These are phyloP conservation scores for Zaprionus ornatus DNA, from an alignment of 1,140 invertebrate genomes.

Conservation along the genomic window DNA sequence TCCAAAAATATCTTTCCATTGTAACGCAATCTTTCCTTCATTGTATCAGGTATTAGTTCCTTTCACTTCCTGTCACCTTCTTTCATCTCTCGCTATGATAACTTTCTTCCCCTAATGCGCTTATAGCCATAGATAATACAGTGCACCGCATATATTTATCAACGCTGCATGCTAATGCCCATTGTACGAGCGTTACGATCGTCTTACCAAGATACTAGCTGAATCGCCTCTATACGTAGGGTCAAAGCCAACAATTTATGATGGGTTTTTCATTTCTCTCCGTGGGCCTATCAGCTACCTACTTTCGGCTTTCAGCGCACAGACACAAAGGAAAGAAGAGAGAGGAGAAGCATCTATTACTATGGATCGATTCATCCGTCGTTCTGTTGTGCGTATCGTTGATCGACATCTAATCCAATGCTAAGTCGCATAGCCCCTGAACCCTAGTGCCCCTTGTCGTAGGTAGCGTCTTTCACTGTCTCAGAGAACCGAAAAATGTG, in stretches of 20 bases:
- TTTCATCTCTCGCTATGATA: not conserved
- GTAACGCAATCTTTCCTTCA: not conserved
- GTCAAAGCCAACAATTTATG: slow-evolving; percentile 69
- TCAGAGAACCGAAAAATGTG: slow-evolving; percentile 6
- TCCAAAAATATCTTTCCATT: not conserved
- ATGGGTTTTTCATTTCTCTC: slow-evolving; percentile 23
- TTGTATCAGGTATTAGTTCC: not conserved
- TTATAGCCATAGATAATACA: slow-evolving; percentile 28
- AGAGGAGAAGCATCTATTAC: slow-evolving; percentile 32
- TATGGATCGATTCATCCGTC: slow-evolving; percentile 7
- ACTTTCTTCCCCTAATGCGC: slow-evolving; percentile 40
- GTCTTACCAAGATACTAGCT: not conserved
- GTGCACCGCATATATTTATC: slow-evolving; percentile 17
- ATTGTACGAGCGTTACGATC: slow-evolving; percentile 44
- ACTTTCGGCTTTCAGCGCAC: slow-evolving; percentile 40
- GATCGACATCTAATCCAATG: slow-evolving; percentile 77
- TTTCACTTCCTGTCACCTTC: slow-evolving; percentile 1
- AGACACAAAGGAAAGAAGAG: slow-evolving; percentile 39
- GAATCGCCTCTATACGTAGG: slow-evolving; percentile 3
- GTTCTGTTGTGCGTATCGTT: slow-evolving; percentile 48
- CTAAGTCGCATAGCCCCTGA: slow-evolving; percentile 55
- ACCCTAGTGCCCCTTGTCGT: slow-evolving; percentile 27
- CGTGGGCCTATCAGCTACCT: slow-evolving; percentile 49
- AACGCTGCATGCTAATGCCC: slow-evolving; percentile 54
- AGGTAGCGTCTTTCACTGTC: slow-evolving; percentile 24